phyloP scores from a whole-genome alignment of 2,797 vertebrate species.

The Sylvia borin region DNA sequence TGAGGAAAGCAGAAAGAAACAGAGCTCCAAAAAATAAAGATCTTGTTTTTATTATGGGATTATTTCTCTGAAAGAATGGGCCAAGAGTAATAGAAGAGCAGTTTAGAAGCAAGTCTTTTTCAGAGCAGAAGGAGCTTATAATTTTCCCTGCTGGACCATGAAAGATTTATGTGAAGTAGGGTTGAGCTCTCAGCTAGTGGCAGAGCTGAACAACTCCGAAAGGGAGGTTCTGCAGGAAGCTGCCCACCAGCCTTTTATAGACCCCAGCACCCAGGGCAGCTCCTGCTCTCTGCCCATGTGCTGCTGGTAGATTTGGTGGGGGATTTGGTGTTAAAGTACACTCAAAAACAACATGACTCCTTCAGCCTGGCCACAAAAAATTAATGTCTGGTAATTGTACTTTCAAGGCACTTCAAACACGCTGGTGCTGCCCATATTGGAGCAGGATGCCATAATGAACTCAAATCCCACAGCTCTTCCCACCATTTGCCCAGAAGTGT shows the following conservation, averaged over 20 bases:
- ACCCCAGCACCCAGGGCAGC: background rate
- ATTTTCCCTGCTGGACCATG: background rate
- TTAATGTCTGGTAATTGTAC: background rate
- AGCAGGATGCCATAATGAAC: background rate
- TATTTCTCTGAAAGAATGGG: background rate
- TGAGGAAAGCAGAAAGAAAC: background rate
- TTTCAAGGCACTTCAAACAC: background rate
- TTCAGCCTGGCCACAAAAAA: background rate
- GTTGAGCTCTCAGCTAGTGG: background rate
- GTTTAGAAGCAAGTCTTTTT: background rate
- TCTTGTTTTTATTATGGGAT: background rate
- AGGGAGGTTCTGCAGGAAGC: background rate
- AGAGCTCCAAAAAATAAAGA: background rate
- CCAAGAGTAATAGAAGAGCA: background rate
- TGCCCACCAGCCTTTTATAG: background rate
- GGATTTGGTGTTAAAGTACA: background rate
- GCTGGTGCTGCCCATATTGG: background rate
- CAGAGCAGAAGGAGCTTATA: background rate
- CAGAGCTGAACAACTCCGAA: background rate
- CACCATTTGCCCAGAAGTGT: background rate
- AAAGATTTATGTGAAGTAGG: background rate
- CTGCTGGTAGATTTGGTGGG: background rate
- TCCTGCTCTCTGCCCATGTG: background rate
- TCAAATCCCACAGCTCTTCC: background rate
- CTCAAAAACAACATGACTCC: background rate